Percentiles rank a stretch among this genome's conserved stretches.
phyloP scores from a whole-genome alignment of 2,797 vertebrate genomes.

The Gallirallus australis region DNA sequence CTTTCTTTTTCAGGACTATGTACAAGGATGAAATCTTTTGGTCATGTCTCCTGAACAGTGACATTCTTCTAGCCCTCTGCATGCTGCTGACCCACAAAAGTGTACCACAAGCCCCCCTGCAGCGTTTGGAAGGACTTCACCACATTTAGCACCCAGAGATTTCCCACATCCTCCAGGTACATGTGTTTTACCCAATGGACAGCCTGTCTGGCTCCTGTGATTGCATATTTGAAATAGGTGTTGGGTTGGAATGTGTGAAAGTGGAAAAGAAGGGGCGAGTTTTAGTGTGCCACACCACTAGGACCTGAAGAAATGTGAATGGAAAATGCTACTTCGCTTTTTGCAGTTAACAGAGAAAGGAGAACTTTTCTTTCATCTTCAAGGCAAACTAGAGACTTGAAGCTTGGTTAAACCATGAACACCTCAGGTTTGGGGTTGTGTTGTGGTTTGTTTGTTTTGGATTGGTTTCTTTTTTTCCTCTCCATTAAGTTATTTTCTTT shows the following conservation, averaged over 20 bases:
- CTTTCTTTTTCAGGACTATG: neutral
- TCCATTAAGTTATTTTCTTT: neutral
- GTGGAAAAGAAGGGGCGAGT: neutral
- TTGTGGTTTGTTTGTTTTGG: no score
- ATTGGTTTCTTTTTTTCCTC: neutral
- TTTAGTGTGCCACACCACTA: neutral
- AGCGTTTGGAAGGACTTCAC: neutral
- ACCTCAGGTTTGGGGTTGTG: neutral
- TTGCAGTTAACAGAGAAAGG: neutral
- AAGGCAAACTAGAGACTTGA: neutral
- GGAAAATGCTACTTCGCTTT: neutral
- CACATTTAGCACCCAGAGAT: neutral
- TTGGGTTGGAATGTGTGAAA: neutral
- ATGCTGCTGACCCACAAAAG: neutral
- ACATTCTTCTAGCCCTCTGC: neutral
- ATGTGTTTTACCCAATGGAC: neutral
- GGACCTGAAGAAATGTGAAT: neutral
- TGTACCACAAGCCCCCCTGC: neutral
- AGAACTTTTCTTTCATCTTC: neutral
- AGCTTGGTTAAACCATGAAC: neutral
- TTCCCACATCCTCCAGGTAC: neutral
- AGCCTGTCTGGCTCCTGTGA: neutral
- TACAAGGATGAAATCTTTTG: neutral
- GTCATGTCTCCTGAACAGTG: neutral
- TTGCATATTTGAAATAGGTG: neutral